Percentiles rank a stretch among this genome's conserved stretches.
phyloP scores from a whole-genome alignment of 2,888 invertebrate species.

The Lasioglossum malachurum region DNA sequence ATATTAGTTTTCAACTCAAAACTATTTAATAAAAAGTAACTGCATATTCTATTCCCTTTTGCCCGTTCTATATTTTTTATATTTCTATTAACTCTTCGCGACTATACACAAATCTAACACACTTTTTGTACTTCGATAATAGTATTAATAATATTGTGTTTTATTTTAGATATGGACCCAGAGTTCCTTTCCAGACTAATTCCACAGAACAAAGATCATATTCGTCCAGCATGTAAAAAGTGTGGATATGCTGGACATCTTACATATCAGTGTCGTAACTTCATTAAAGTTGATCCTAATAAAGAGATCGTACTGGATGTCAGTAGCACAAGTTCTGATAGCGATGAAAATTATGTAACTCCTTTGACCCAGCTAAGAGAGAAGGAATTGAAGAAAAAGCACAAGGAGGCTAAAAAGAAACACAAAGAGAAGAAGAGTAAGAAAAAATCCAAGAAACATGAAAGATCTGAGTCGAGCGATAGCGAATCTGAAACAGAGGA shows the following conservation, averaged over 20 bases:
- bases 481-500: conserved; percentile 76
- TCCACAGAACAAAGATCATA: conserved; percentile 90
- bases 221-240: conserved; percentile 96
- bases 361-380: conserved; percentile 93
- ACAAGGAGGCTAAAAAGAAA: conserved; percentile 88
- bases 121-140: neutral
- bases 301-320: conserved; percentile 97
- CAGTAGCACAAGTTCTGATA: conserved; percentile 97
- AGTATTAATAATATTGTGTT: neutral
- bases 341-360: conserved; percentile 92
- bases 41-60: neutral
- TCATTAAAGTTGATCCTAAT: conserved; percentile 96
- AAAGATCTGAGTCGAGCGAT: conserved; percentile 77
- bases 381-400: conserved; percentile 90
- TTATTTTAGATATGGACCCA: conserved; percentile 82
- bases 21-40: neutral
- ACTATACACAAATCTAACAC: neutral
- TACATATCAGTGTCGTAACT: conserved; percentile 98
- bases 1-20: neutral
- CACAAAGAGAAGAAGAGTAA: conserved; percentile 86
- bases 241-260: conserved; percentile 98
- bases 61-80: neutral
- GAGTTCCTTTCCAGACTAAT: conserved; percentile 86
- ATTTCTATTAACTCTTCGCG: neutral
- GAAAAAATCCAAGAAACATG: conserved; percentile 83